A percentile compares a stretch with the other conserved stretches of the same genome.
Evolutionary conservation across 2,888 invertebrate species (phyloP).

Genomic region (Molanna angustata): DNA sequence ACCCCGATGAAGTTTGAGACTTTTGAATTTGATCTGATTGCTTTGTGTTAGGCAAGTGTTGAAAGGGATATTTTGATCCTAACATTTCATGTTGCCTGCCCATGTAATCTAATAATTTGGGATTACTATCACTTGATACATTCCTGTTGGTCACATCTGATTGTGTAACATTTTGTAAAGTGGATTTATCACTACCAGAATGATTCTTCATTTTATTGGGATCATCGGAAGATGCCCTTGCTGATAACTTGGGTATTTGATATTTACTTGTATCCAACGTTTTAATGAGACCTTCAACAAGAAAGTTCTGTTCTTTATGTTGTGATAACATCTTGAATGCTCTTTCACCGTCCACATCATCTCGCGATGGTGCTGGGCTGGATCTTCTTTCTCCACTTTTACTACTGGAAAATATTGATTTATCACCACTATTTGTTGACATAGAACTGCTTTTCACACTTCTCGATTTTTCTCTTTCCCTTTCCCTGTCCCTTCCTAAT

Average conservation of each 20-base stretch:
- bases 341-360: slow-evolving; percentile 62
- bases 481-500: slow-evolving; percentile 59
- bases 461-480: slow-evolving; percentile 56
- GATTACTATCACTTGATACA: slow-evolving; percentile 10
- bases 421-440: slow-evolving; percentile 53
- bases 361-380: slow-evolving; percentile 63
- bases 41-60: slow-evolving; percentile 45
- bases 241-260: slow-evolving; percentile 82
- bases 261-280: slow-evolving; percentile 77
- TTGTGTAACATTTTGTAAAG: slow-evolving; percentile 37
- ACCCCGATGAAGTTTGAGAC: slow-evolving; percentile 43
- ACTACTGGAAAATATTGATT: slow-evolving; percentile 60
- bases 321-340: slow-evolving; percentile 59
- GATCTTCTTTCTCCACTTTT: slow-evolving; percentile 62
- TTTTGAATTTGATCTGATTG: slow-evolving; percentile 45
- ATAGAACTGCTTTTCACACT: slow-evolving; percentile 53
- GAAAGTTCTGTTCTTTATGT: slow-evolving; percentile 60
- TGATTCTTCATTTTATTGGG: slow-evolving; percentile 46
- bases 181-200: slow-evolving; percentile 50
- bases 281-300: slow-evolving; percentile 74
- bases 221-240: slow-evolving; percentile 42
- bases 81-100: slow-evolving; percentile 45
- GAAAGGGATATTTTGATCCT: slow-evolving; percentile 45
- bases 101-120: slow-evolving; percentile 48
- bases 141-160: slow-evolving; percentile 18